Base-by-base conservation (phyloP, 2,888 invertebrate genomes). In the Hartigia nigra region DNA sequence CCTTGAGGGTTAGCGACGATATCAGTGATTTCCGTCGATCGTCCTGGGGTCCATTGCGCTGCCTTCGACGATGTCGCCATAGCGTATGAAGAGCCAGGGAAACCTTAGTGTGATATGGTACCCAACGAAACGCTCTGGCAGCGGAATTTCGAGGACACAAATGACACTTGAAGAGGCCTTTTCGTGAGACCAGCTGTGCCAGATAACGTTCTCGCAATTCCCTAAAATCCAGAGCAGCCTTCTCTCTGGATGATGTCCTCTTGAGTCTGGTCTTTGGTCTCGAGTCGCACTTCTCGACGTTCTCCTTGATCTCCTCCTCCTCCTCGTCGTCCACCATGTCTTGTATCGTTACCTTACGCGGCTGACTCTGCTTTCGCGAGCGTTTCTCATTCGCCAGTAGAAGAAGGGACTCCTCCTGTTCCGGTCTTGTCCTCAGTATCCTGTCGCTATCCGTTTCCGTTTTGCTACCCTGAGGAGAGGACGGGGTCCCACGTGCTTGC, bases 291-390 rank as follows among this genome's bases (percentile, higher is more conserved):
- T 75, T 70, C 31, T 75, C 72, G 12, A 32, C 32, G 12, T 74
- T 75, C 69, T 75, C 74, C 23, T 74, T 74, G 23, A 79, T 75
- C 31, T 84, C 74, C 37, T 78, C 70, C 34, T 85, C 87, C 11
- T 84, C 83, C 39, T 82, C 74, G 36, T 76, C 75, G 12, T 81
- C 82, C 70, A 83, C 80, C 39, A 82, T 80, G 31, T 82, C 81
- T 14, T 82, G 83, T 81, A 91, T 85, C 34, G 91, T 89, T 14
- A 93, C 89, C 84, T 92, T 93, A 78, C 93, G 92, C 1, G 93
- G 93, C 81, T 91, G 91, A 36, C 92, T 92, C 85, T 93, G 93
- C 86, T 94, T 94, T 74, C 93, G 90, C 9, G 92, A 91, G 76
- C 93, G 91, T 75, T 91, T 90, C 32, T 89, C 88, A 74, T 76